Evolutionary conservation across 2,888 invertebrate species (phyloP).

Genomic region (Papilio gigon): DNA sequence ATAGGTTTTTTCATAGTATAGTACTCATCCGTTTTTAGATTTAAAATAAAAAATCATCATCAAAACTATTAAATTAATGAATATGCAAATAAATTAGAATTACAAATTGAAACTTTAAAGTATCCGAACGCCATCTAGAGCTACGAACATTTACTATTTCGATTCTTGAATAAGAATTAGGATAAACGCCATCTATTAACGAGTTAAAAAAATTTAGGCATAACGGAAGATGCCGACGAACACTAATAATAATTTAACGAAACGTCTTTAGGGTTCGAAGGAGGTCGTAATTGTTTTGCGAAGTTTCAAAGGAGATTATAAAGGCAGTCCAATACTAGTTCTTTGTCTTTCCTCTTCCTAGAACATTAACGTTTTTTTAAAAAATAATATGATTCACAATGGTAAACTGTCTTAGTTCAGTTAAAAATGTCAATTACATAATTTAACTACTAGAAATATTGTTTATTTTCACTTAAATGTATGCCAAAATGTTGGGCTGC

Average conservation of each 20-base stretch:
- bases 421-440: background rate
- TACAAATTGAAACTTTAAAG: background rate
- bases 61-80: no score
- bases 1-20: no score
- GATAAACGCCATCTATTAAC: constrained; percentile 14
- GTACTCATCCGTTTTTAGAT: no score
- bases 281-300: background rate
- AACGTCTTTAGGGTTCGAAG: background rate
- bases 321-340: no score
- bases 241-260: background rate
- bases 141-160: background rate
- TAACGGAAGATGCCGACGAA: background rate
- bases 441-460: background rate
- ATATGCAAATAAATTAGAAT: no score
- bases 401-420: background rate
- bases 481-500: constrained; percentile 10
- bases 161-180: background rate
- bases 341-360: no score
- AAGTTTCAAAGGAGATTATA: background rate
- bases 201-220: background rate
- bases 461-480: background rate
- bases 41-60: no score
- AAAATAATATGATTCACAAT: no score
- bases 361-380: no score
- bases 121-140: constrained; percentile 17